Percentiles rank a stretch among this genome's conserved stretches.
Conservation (phyloP, 2,888 invertebrate species). For the Drosophila infuscata region DNA sequence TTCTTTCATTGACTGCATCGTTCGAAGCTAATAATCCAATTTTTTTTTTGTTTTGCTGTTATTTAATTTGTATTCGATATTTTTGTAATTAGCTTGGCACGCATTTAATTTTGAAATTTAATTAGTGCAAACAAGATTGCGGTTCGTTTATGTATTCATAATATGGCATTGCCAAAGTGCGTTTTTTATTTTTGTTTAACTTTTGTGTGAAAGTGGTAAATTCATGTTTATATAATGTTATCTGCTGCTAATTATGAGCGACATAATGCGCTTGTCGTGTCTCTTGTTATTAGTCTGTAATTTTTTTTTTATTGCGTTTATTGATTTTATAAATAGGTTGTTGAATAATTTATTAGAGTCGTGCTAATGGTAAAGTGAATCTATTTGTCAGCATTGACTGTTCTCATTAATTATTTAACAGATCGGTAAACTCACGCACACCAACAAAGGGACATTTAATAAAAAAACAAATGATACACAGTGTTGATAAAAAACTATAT, state of each 20-base stretch:
- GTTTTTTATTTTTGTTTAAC: neutral
- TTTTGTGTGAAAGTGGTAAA: neutral
- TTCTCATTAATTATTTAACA: slow-evolving; percentile 13
- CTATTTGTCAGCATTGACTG: slow-evolving; percentile 29
- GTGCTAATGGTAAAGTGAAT: slow-evolving; percentile 17
- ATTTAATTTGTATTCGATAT: slow-evolving; percentile 43
- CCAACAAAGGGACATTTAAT: neutral
- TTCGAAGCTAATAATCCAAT: slow-evolving; percentile 50
- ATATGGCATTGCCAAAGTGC: slow-evolving; percentile 35
- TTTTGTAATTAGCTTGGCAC: slow-evolving; percentile 69
- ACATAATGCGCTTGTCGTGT: slow-evolving; percentile 52
- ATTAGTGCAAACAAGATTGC: slow-evolving; percentile 69
- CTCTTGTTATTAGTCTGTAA: slow-evolving; percentile 36
- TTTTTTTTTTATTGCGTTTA: slow-evolving; percentile 24
- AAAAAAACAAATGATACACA: slow-evolving; percentile 4
- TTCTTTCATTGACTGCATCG: slow-evolving; percentile 55
- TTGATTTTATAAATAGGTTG: slow-evolving; percentile 30
- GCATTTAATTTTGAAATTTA: slow-evolving; percentile 70
- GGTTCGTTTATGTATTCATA: slow-evolving; percentile 65
- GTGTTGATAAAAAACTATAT: neutral
- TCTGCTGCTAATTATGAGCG: slow-evolving; percentile 50
- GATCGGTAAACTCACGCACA: neutral
- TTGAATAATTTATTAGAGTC: slow-evolving; percentile 38
- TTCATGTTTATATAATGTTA: slow-evolving; percentile 25
- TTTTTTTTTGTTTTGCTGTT: neutral